Evolutionary conservation across 2,113 vertebrate species (phyloP).

Genomic region (Hippopotamus amphibius): DNA sequence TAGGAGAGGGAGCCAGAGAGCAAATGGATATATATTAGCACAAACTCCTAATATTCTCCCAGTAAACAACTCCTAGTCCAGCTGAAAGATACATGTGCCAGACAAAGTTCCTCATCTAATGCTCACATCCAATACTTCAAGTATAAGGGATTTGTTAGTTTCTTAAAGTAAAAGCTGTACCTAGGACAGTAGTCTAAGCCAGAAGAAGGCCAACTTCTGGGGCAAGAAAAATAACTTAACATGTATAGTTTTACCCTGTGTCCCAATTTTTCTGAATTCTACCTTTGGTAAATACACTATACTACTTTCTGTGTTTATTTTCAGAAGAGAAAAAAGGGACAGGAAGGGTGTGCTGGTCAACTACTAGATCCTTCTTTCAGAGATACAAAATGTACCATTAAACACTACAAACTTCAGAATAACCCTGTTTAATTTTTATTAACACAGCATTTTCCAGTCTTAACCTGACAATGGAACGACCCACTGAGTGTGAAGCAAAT

Average conservation of each 20-base stretch:
- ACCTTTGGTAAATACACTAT: background rate
- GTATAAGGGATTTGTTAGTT: background rate
- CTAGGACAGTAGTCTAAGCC: background rate
- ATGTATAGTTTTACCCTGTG: background rate
- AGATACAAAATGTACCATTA: background rate
- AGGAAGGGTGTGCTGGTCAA: background rate
- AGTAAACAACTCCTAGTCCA: background rate
- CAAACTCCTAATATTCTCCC: background rate
- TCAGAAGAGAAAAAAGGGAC: background rate
- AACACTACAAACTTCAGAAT: background rate
- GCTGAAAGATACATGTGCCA: background rate
- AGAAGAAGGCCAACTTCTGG: background rate
- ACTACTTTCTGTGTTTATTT: background rate
- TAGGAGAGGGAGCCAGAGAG: background rate
- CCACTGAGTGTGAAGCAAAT: background rate
- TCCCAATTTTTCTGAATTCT: background rate
- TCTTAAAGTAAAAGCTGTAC: constrained; percentile 28
- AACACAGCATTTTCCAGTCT: background rate
- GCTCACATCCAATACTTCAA: background rate
- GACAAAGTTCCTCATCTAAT: background rate
- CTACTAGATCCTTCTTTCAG: constrained; percentile 1
- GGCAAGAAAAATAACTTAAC: background rate
- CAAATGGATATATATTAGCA: background rate
- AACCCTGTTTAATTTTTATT: background rate
- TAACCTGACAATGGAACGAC: background rate